Percentiles rank a stretch among this genome's conserved stretches.
Conservation (phyloP, 2,797 vertebrate genomes). For the Dallia pectoralis region DNA sequence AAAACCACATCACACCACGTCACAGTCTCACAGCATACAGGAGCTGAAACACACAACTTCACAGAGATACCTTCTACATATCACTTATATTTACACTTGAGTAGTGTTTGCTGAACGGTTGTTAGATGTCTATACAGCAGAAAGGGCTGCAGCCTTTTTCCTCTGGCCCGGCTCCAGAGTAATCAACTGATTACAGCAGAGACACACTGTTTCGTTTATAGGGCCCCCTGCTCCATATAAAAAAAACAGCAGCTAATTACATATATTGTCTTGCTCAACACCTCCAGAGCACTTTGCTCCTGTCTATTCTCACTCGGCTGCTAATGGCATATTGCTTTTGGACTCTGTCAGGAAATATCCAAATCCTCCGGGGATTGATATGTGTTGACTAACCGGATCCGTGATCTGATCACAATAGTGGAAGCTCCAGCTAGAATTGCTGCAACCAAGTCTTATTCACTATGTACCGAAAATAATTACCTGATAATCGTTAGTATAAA, state of each 20-base stretch:
- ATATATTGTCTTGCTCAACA: background rate
- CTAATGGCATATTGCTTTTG: slow-evolving; percentile 10
- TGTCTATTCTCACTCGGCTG: background rate
- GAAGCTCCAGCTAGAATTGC: background rate
- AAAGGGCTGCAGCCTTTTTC: slow-evolving; percentile 16
- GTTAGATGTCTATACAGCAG: slow-evolving; percentile 18
- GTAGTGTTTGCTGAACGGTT: slow-evolving; percentile 19
- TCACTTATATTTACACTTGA: slow-evolving; percentile 13
- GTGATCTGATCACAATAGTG: background rate
- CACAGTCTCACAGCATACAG: slow-evolving; percentile 16
- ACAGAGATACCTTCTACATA: slow-evolving; percentile 44
- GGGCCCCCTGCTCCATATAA: slow-evolving; percentile 4
- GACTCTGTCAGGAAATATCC: slow-evolving; percentile 16
- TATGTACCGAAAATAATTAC: background rate
- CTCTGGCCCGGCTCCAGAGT: slow-evolving; percentile 23
- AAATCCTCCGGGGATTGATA: slow-evolving; percentile 5
- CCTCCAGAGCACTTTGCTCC: slow-evolving; percentile 2
- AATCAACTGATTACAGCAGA: slow-evolving; percentile 21
- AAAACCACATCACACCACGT: slow-evolving; percentile 32
- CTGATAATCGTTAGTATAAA: background rate
- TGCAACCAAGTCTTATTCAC: background rate
- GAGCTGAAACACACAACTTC: slow-evolving; percentile 2
- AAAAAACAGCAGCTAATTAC: slow-evolving; percentile 2
- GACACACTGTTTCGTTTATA: slow-evolving; percentile 18
- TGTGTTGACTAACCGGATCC: background rate